A percentile compares a stretch with the other conserved stretches of the same genome.
Conservation (phyloP, 1,140 invertebrate species). For the Triops cancriformis region DNA sequence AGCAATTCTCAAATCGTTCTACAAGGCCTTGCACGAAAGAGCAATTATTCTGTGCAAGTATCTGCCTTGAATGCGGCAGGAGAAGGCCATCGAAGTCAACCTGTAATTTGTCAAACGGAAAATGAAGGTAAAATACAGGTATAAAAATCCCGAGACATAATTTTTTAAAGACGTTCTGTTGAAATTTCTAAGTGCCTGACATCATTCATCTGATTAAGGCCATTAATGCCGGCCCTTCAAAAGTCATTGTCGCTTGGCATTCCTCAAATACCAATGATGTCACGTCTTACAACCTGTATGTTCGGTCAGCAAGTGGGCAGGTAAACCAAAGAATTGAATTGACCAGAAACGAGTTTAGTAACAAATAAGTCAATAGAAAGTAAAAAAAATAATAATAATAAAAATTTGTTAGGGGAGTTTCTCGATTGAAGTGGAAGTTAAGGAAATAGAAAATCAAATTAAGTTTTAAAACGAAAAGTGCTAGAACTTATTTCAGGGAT, state of each 20-base stretch:
- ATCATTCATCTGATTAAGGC: constrained; percentile 39
- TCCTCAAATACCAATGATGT: constrained; percentile 37
- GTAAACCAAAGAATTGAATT: neutral
- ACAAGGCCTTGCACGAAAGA: constrained; percentile 61
- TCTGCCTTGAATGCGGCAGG: constrained; percentile 79
- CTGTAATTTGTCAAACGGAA: constrained; percentile 78
- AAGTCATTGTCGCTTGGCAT: constrained; percentile 39
- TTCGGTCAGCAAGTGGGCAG: neutral
- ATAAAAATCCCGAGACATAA: neutral
- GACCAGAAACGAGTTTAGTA: too few relatives aligned
- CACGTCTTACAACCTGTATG: constrained; percentile 4
- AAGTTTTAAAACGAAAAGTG: too few relatives aligned
- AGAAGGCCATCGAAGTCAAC: constrained; percentile 72
- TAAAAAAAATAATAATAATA: too few relatives aligned
- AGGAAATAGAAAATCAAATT: too few relatives aligned
- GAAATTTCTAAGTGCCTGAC: constrained; percentile 36
- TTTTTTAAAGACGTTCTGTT: neutral
- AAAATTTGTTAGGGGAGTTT: too few relatives aligned
- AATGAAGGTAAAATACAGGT: constrained; percentile 63
- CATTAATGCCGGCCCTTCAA: constrained; percentile 33
- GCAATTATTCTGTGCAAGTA: constrained; percentile 88
- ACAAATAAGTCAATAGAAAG: too few relatives aligned
- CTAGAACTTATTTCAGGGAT: too few relatives aligned
- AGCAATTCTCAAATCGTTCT: constrained; percentile 20
- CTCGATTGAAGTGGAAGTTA: too few relatives aligned